These are phyloP conservation scores for Hippoglossus stenolepis DNA, from an alignment of 2,113 vertebrate species.

Conservation along the genomic window DNA sequence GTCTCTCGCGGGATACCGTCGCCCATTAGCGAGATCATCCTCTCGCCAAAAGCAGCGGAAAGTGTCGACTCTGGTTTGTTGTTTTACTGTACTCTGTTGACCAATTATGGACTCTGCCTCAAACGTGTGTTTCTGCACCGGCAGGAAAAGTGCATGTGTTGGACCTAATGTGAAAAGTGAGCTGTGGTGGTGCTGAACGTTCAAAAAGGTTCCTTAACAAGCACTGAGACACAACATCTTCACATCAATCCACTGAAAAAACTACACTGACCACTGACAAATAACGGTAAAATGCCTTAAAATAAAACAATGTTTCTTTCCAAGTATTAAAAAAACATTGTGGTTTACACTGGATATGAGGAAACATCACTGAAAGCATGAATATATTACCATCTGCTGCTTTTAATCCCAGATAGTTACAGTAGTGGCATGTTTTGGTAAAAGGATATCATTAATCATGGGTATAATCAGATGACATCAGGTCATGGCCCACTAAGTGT, in stretches of 20 bases:
- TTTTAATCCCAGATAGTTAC: slow-evolving; percentile 83
- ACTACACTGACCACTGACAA: slow-evolving; percentile 5
- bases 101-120: slow-evolving; percentile 28
- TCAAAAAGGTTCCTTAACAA: slow-evolving; percentile 15
- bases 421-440: slow-evolving; percentile 85
- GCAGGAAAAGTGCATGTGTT: slow-evolving; percentile 16
- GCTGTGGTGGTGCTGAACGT: slow-evolving; percentile 27
- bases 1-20: slow-evolving; percentile 28
- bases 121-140: slow-evolving; percentile 15
- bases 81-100: slow-evolving; percentile 23
- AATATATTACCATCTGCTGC: slow-evolving; percentile 79
- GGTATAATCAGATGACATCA: slow-evolving; percentile 98
- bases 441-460: slow-evolving; percentile 99
- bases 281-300: slow-evolving; percentile 3
- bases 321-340: slow-evolving; percentile 25
- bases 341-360: slow-evolving; percentile 50
- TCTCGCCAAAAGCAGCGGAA: slow-evolving; percentile 16
- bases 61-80: slow-evolving; percentile 14
- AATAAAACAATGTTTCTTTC: slow-evolving; percentile 21
- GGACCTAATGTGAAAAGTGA: slow-evolving; percentile 20
- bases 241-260: slow-evolving; percentile 4
- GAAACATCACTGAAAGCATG: slow-evolving; percentile 58
- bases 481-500: slow-evolving; percentile 95
- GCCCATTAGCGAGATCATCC: slow-evolving; percentile 38
- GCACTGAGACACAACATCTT: slow-evolving; percentile 6